These are phyloP conservation scores for Platycheirus rosarum DNA, from an alignment of 2,888 invertebrate genomes.

Conservation along the genomic window DNA sequence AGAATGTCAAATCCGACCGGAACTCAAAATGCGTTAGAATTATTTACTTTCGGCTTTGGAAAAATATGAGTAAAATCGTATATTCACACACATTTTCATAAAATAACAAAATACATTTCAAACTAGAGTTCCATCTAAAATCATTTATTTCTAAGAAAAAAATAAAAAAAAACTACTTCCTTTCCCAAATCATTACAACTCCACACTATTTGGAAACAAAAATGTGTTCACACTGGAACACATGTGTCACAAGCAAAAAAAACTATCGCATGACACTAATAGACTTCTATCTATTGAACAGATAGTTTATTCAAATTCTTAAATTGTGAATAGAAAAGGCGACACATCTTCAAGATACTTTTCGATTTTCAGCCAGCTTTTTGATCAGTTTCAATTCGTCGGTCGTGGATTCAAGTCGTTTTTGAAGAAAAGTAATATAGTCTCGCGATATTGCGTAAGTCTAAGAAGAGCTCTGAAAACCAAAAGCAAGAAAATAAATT, in stretches of 20 bases:
- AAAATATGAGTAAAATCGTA: too few relatives aligned
- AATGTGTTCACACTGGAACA: not conserved
- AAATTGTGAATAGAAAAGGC: not conserved
- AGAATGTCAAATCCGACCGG: too few relatives aligned
- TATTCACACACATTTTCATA: too few relatives aligned
- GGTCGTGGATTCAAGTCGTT: constrained; percentile 64
- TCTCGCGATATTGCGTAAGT: constrained; percentile 62
- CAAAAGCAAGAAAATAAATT: too few relatives aligned
- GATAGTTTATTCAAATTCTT: constrained; percentile 52
- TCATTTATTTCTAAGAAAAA: too few relatives aligned
- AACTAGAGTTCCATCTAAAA: too few relatives aligned
- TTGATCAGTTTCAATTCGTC: constrained; percentile 65
- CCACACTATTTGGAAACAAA: not conserved
- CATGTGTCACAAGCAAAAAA: not conserved
- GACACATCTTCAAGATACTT: constrained; percentile 44
- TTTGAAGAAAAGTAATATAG: too few relatives aligned
- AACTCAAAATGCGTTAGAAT: too few relatives aligned
- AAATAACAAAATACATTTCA: too few relatives aligned
- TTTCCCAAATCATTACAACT: not conserved
- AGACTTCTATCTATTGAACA: constrained; percentile 39
- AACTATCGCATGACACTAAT: constrained; percentile 14
- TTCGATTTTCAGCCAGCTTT: constrained; percentile 27
- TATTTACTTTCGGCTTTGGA: too few relatives aligned
- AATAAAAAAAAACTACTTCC: too few relatives aligned
- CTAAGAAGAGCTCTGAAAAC: not conserved